These are phyloP conservation scores for Melipona beecheii DNA, from an alignment of 2,888 invertebrate genomes.

Conservation along the genomic window DNA sequence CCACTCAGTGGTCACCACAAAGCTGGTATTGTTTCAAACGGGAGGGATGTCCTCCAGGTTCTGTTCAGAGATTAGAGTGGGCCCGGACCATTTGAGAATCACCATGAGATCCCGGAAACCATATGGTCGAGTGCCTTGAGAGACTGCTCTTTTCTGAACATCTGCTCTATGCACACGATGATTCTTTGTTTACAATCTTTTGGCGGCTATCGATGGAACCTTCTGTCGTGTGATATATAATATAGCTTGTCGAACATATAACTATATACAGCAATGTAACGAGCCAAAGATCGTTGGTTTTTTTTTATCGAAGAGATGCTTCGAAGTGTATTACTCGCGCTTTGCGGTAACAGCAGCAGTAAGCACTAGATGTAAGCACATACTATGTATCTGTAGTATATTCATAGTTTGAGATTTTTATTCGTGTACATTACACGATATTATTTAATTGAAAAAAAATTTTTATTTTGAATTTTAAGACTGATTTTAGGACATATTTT, in stretches of 20 bases:
- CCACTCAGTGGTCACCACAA: slow-evolving; percentile 41
- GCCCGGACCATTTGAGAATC: slow-evolving; percentile 20
- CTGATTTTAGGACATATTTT: too few relatives aligned
- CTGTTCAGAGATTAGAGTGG: slow-evolving; percentile 50
- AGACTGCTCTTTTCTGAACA: slow-evolving; percentile 56
- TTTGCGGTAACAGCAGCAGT: too few relatives aligned
- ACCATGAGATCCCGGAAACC: slow-evolving; percentile 52
- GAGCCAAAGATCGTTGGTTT: too few relatives aligned
- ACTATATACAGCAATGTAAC: too few relatives aligned
- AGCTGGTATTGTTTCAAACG: slow-evolving; percentile 46
- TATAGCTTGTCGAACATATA: neutral
- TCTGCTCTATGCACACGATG: slow-evolving; percentile 41
- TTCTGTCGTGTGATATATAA: neutral
- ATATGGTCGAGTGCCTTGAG: slow-evolving; percentile 41
- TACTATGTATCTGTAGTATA: too few relatives aligned
- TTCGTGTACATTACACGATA: too few relatives aligned
- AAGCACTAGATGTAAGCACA: too few relatives aligned
- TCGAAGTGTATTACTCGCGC: too few relatives aligned
- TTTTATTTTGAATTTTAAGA: too few relatives aligned
- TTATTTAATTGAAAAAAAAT: too few relatives aligned
- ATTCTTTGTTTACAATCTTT: slow-evolving; percentile 37
- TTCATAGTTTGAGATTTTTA: too few relatives aligned
- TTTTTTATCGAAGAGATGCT: too few relatives aligned
- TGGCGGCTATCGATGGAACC: neutral
- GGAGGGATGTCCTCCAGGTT: slow-evolving; percentile 23